Evolutionary conservation across 2,888 invertebrate species (phyloP).

Genomic region (Aelia acuminata): DNA sequence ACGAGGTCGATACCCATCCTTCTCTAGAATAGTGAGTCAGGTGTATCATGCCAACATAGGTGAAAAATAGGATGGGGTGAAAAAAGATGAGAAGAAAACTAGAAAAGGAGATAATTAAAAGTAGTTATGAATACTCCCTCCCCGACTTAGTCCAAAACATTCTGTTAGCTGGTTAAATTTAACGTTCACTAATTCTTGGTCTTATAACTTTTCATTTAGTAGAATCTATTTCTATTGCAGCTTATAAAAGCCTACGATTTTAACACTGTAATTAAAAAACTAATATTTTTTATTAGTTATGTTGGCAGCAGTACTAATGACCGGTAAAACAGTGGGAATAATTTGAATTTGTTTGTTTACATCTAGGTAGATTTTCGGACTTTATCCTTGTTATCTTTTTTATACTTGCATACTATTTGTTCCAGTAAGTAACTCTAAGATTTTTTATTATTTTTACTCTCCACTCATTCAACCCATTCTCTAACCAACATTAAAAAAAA

Average conservation of each 20-base stretch:
- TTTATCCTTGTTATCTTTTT: not conserved
- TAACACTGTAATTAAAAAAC: not conserved
- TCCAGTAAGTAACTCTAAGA: not conserved
- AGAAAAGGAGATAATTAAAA: too few species aligned
- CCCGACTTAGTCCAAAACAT: too few species aligned
- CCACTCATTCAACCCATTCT: not conserved
- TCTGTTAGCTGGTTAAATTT: too few species aligned
- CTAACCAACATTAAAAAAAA: not conserved
- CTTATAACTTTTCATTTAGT: not conserved
- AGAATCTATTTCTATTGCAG: not conserved
- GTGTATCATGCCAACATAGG: too few species aligned
- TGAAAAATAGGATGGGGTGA: too few species aligned
- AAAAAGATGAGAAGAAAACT: too few species aligned
- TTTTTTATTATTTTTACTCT: not conserved
- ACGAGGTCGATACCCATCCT: too few species aligned
- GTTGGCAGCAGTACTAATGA: not conserved
- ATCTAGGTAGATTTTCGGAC: not conserved
- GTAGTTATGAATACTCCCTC: too few species aligned
- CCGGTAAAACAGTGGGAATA: not conserved
- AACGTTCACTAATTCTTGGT: too few species aligned
- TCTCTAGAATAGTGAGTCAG: too few species aligned
- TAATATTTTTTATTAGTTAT: not conserved
- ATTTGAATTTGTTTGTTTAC: constrained; percentile 32
- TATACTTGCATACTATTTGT: not conserved
- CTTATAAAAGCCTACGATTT: not conserved